Evolutionary conservation across 1,140 invertebrate species (phyloP).

Genomic region (Ptiloglossa arizonensis): DNA sequence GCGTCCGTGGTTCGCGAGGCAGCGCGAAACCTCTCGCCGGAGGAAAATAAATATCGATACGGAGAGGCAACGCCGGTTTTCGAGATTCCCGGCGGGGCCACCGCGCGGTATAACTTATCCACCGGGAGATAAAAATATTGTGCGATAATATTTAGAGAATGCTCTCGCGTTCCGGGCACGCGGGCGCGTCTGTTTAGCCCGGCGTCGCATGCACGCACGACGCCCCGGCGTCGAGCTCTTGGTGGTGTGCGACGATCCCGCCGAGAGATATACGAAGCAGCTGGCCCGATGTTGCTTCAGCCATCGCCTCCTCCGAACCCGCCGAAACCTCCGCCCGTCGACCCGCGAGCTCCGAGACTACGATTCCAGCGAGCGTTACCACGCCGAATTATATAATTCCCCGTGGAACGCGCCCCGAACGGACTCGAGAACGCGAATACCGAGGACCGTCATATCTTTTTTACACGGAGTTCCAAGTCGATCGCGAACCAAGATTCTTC

Average conservation of each 20-base stretch:
- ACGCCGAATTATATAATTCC: conserved; percentile 9
- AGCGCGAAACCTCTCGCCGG: too few species aligned
- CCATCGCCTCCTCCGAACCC: conserved; percentile 18
- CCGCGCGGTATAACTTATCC: conserved; percentile 24
- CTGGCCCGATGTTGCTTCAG: conserved; percentile 58
- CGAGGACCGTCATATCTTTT: too few species aligned
- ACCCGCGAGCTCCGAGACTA: too few species aligned
- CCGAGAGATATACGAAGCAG: conserved; percentile 73
- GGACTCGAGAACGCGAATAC: too few species aligned
- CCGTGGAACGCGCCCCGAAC: not conserved
- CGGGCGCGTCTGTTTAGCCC: conserved; percentile 50
- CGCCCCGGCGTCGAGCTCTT: conserved; percentile 44
- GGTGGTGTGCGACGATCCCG: conserved; percentile 68
- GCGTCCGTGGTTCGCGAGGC: too few species aligned
- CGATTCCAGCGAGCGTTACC: too few species aligned
- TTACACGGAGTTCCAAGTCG: too few species aligned
- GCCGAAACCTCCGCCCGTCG: not conserved
- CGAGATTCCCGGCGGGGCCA: conserved; percentile 20
- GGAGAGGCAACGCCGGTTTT: conserved; percentile 17
- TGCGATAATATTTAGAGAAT: conserved; percentile 74
- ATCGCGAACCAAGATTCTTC: too few species aligned
- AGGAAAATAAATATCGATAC: conserved; percentile 53
- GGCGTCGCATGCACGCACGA: conserved; percentile 36
- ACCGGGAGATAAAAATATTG: conserved; percentile 67
- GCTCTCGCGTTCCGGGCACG: conserved; percentile 56